Base-by-base conservation (phyloP, 2,888 invertebrate species). In the Halictus ligatus region DNA sequence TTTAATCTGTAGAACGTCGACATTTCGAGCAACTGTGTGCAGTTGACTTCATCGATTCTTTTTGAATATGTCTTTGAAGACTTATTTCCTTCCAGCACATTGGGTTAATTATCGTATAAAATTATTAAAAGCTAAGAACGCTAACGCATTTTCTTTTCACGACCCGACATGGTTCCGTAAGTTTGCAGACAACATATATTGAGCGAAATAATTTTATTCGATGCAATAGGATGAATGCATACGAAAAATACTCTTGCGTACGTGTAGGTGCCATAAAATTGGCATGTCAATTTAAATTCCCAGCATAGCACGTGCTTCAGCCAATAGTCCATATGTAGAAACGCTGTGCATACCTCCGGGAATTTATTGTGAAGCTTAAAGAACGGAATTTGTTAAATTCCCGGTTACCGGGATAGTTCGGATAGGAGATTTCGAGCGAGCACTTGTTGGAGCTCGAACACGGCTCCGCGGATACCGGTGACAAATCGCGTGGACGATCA, bases 401-500 rank as follows among this genome's bases (percentile, higher is more conserved):
- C 64, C 67, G 35, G 21, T 10, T 8, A 8, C 67, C 13, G 43
- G 78, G 5, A 77, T 74, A 71, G 25, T 64, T 64, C 79, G 29
- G 29, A 64, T 64, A 25, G 64, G 64, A 29, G 74, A 72, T 77
- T 81, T 77, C 75, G 35, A 81, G 40, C 46, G 80, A 7, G n/a
- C 48, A 71, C 58, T 86, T 80, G 72, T 74, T n/a, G 54, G 15
- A 58, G 75, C 40, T 75, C 18, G 77, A 75, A 78, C 75, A 78
- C 78, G 43, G 78, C 80, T 83, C 60, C 60, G 35, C 18, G 13
- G 54, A 29, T 54, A 60, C 4, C 83, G 73, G 43, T 84, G 86
- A 84, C 86, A 87, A 81, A 87, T 87, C 79, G 78, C 43, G n/a
- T 4, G 25, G 78, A 80, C 81, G 81, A 81, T 79, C 81, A 60